phyloP scores from a whole-genome alignment of 2,113 vertebrate genomes.

The Catharus bicknelli region DNA sequence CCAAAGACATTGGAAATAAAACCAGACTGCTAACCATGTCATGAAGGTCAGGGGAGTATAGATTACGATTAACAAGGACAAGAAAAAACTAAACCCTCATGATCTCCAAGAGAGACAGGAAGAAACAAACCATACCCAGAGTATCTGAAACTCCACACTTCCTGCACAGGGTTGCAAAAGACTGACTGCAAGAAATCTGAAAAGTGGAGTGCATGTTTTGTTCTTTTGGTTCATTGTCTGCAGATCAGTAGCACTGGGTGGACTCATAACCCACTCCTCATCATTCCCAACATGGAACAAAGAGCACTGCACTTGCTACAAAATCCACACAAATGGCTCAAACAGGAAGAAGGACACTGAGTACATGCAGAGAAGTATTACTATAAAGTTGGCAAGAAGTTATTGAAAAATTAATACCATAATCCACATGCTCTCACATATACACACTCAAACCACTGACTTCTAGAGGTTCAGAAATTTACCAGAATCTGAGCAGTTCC shows the following conservation, averaged over 20 bases:
- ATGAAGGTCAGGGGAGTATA: not conserved
- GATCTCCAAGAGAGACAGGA: not conserved
- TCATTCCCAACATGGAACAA: not conserved
- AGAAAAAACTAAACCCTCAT: not conserved
- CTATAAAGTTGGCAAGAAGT: not conserved
- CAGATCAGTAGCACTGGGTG: not conserved
- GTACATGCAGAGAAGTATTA: not conserved
- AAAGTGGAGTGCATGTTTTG: not conserved
- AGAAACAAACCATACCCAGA: not conserved
- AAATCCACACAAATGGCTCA: not conserved
- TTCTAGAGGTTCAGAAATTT: not conserved
- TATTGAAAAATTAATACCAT: not conserved
- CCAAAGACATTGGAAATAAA: not conserved
- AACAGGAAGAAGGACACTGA: not conserved
- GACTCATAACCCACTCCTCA: not conserved
- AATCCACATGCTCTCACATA: not conserved
- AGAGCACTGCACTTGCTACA: not conserved
- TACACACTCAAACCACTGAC: not conserved
- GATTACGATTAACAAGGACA: not conserved
- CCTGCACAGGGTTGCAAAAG: not conserved
- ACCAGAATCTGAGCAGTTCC: not conserved
- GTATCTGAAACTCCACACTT: not conserved
- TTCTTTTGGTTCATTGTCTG: not conserved
- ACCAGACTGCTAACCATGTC: not conserved
- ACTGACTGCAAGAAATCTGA: not conserved